Conservation (phyloP, 92 coral and sea anemone species). For the Siderastrea radians region DNA sequence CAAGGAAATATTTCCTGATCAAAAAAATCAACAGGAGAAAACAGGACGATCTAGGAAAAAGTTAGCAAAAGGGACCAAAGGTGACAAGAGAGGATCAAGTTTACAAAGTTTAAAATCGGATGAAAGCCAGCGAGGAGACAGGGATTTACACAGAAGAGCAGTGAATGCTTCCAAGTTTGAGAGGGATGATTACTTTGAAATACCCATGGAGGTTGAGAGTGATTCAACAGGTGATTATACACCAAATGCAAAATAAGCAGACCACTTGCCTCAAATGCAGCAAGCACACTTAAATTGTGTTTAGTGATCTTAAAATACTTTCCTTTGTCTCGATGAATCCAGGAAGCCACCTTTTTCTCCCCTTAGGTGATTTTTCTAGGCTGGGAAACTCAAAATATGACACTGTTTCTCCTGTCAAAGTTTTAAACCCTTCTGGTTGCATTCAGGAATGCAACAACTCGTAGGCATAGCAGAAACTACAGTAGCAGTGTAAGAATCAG, state of each 20-base stretch:
- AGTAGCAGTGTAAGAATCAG: too few species aligned
- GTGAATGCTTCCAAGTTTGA: constrained; percentile 52
- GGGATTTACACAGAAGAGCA: neutral
- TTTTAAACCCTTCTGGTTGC: too few species aligned
- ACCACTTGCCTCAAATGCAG: neutral
- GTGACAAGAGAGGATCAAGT: constrained; percentile 36
- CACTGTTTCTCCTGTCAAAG: too few species aligned
- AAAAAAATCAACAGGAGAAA: constrained; percentile 38
- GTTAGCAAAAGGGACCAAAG: constrained; percentile 24
- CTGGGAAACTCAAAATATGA: too few species aligned
- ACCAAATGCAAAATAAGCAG: neutral
- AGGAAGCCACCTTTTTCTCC: too few species aligned
- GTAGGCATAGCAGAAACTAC: too few species aligned
- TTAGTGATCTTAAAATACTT: too few species aligned
- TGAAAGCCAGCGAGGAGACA: constrained; percentile 10
- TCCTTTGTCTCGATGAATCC: too few species aligned
- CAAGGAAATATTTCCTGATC: constrained; percentile 19
- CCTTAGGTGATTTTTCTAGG: too few species aligned
- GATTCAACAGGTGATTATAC: constrained; percentile 84
- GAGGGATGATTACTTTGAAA: constrained; percentile 90
- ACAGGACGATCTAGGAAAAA: constrained; percentile 36
- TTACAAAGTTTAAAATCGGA: constrained; percentile 32
- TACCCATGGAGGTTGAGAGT: constrained; percentile 98
- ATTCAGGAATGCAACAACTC: too few species aligned
- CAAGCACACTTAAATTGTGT: too few species aligned